Percentiles rank a stretch among this genome's conserved stretches.
Conservation (phyloP, 2,113 vertebrate species). For the Peromyscus californicus region DNA sequence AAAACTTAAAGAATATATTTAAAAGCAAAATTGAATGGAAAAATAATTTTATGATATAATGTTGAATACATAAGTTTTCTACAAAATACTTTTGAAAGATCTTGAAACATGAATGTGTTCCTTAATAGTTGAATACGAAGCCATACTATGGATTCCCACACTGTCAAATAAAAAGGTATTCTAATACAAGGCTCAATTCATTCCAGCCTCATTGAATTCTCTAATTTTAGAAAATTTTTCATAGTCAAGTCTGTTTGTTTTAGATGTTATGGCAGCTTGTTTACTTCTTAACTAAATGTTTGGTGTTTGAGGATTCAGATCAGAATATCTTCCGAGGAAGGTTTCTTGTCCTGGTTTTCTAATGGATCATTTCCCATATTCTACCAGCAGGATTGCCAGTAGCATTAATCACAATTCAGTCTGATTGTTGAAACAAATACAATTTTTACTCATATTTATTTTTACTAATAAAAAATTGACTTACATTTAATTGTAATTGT, state of each 20-base stretch:
- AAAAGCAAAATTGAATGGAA: neutral
- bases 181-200: neutral
- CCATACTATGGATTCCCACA: too few species aligned
- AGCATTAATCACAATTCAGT: neutral
- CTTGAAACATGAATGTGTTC: neutral
- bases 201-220: neutral
- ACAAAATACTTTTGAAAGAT: neutral
- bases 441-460: neutral
- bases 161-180: neutral
- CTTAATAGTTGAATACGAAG: neutral
- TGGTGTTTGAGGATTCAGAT: neutral
- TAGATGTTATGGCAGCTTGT: neutral
- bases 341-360: neutral
- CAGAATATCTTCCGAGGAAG: neutral
- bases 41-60: neutral
- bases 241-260: constrained; percentile 15
- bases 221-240: neutral
- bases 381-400: neutral
- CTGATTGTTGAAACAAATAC: neutral
- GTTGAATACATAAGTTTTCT: neutral
- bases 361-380: neutral
- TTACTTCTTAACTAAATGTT: neutral
- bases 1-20: too few species aligned
- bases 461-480: neutral
- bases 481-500: neutral